Evolutionary conservation across 2,888 invertebrate genomes (phyloP).

Genomic region (Furcula furcula): DNA sequence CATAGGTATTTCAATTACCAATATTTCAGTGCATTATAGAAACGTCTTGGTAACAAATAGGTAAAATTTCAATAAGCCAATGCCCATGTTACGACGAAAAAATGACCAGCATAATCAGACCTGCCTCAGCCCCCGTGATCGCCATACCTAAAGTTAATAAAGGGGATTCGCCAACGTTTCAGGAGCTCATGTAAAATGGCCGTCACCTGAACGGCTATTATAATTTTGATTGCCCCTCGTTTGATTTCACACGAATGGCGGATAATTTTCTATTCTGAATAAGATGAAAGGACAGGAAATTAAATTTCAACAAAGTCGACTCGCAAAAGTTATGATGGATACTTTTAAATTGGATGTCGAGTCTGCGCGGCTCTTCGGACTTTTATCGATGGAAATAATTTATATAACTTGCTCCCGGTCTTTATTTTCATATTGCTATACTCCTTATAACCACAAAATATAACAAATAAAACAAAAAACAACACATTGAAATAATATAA

Average conservation of each 20-base stretch:
- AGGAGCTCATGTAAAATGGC: conserved; percentile 29
- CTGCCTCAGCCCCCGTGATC: conserved; percentile 12
- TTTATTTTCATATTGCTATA: too few species aligned
- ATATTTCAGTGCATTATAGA: conserved; percentile 5
- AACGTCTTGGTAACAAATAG: conserved; percentile 24
- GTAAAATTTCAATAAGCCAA: conserved; percentile 29
- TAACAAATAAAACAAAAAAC: too few species aligned
- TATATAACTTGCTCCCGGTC: too few species aligned
- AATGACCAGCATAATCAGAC: conserved; percentile 28
- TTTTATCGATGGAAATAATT: too few species aligned
- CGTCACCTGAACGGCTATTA: conserved; percentile 51
- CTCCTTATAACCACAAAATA: too few species aligned
- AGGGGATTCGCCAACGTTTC: conserved; percentile 5
- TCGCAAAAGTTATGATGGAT: conserved; percentile 1
- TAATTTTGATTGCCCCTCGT: conserved; percentile 61
- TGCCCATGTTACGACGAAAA: conserved; percentile 27
- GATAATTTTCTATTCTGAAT: conserved; percentile 46
- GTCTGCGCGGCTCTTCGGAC: not conserved
- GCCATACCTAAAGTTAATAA: not conserved
- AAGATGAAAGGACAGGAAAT: conserved; percentile 57
- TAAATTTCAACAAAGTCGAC: conserved; percentile 41
- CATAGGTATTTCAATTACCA: not conserved
- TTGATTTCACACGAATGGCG: conserved; percentile 34
- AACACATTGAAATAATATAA: too few species aligned
- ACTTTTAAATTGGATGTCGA: conserved; percentile 1